Percentiles rank a stretch among this genome's conserved stretches.
phyloP scores from a whole-genome alignment of 2,888 invertebrate species.

The Hybos culiciformis region DNA sequence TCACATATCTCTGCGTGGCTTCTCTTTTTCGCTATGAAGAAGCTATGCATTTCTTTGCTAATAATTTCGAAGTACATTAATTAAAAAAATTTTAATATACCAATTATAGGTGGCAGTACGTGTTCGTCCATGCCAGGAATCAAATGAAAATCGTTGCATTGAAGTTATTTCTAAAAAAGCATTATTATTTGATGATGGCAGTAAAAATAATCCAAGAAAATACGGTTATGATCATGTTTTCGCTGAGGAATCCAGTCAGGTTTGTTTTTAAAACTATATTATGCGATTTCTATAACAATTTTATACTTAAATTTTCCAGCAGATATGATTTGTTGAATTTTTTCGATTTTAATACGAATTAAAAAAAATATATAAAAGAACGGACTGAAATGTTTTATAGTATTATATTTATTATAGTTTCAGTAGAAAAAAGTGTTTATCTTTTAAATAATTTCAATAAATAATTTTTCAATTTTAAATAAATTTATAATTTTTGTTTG shows the following conservation, averaged over 20 bases:
- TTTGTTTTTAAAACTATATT: too few species aligned
- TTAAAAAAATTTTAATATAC: neutral
- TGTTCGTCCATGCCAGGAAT: conserved; percentile 74
- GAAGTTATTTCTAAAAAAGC: conserved; percentile 34
- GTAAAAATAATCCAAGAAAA: conserved; percentile 58
- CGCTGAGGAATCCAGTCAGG: conserved; percentile 75
- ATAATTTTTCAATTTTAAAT: neutral
- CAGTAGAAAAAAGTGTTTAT: too few species aligned
- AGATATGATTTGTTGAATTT: too few species aligned
- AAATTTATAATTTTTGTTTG: neutral
- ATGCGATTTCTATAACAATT: too few species aligned
- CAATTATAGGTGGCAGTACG: conserved; percentile 64
- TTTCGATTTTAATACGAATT: too few species aligned
- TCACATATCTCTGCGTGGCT: neutral
- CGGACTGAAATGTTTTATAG: too few species aligned
- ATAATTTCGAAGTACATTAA: neutral
- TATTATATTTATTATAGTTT: too few species aligned
- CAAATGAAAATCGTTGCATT: conserved; percentile 39
- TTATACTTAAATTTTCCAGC: too few species aligned
- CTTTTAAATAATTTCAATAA: too few species aligned
- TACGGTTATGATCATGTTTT: conserved; percentile 85
- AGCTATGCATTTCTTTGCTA: neutral
- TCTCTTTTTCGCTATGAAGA: neutral
- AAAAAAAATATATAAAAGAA: too few species aligned
- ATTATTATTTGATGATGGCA: conserved; percentile 35